Evolutionary conservation across 2,113 vertebrate species (phyloP).

Genomic region (Anas platyrhynchos): DNA sequence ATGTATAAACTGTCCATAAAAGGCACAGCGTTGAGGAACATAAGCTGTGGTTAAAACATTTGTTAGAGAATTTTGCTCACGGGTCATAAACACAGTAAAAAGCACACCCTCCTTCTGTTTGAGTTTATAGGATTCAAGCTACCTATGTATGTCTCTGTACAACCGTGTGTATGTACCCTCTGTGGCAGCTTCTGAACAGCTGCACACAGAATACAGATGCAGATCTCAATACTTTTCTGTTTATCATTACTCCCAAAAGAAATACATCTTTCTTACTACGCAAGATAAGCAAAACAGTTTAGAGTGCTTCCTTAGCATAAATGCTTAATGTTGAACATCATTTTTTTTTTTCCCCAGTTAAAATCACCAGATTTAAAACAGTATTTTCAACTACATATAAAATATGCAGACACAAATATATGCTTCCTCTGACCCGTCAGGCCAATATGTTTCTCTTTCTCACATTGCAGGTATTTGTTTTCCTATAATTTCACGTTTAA

Average conservation of each 20-base stretch:
- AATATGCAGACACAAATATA: background rate
- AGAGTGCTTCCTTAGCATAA: background rate
- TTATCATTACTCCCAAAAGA: background rate
- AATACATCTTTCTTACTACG: background rate
- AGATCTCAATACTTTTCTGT: background rate
- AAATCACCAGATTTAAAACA: background rate
- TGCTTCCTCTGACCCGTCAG: background rate
- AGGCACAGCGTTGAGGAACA: background rate
- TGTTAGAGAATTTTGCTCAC: background rate
- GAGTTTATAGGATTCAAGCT: background rate
- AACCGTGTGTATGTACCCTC: rapidly evolving
- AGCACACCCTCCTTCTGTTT: background rate
- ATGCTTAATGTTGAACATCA: background rate
- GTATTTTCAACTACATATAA: background rate
- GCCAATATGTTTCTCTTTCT: background rate
- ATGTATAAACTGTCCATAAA: background rate
- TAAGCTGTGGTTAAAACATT: background rate
- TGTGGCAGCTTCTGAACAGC: background rate
- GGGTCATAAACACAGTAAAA: background rate
- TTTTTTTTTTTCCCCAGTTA: background rate
- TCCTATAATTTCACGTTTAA: background rate
- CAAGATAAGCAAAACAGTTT: background rate
- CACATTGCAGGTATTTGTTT: background rate
- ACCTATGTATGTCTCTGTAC: background rate
- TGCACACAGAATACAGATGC: background rate